A percentile compares a stretch with the other conserved stretches of the same genome.
phyloP scores from a whole-genome alignment of 2,113 vertebrate genomes.

The Sapajus apella region DNA sequence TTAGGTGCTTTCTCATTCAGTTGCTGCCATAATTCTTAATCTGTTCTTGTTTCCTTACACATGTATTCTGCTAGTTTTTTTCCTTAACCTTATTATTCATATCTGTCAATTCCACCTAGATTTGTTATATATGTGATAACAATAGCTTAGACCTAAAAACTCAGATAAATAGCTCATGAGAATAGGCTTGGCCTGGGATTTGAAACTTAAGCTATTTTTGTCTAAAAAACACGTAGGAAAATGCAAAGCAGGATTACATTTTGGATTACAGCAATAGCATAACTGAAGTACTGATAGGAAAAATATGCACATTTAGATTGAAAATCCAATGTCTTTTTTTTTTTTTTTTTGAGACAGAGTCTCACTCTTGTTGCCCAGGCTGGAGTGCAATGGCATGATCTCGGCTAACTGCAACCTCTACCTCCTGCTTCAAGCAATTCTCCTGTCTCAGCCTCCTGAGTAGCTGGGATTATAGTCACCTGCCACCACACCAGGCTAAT shows the following conservation, averaged over 20 bases:
- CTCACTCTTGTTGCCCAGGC: too few relatives aligned
- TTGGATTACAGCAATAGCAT: neutral
- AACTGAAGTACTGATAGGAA: neutral
- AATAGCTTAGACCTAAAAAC: neutral
- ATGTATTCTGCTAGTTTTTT: slow-evolving; percentile 7
- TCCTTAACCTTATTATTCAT: neutral
- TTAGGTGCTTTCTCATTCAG: neutral
- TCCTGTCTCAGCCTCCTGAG: too few relatives aligned
- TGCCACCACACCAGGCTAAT: too few relatives aligned
- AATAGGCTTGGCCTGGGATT: neutral
- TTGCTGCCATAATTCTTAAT: neutral
- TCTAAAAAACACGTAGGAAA: slow-evolving; percentile 7
- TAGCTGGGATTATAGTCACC: too few relatives aligned
- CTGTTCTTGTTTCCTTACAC: neutral
- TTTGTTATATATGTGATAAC: neutral
- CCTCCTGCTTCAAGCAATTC: too few relatives aligned
- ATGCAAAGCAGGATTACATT: neutral
- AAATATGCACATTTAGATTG: neutral
- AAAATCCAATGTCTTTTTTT: neutral
- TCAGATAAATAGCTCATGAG: neutral
- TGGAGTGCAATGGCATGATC: too few relatives aligned
- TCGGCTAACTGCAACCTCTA: too few relatives aligned
- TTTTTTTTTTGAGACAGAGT: too few relatives aligned
- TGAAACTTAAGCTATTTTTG: slow-evolving; percentile 13
- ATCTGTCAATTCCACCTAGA: neutral